Base-by-base conservation (phyloP, 1,140 invertebrate genomes). In the Drosophila trapezifrons region DNA sequence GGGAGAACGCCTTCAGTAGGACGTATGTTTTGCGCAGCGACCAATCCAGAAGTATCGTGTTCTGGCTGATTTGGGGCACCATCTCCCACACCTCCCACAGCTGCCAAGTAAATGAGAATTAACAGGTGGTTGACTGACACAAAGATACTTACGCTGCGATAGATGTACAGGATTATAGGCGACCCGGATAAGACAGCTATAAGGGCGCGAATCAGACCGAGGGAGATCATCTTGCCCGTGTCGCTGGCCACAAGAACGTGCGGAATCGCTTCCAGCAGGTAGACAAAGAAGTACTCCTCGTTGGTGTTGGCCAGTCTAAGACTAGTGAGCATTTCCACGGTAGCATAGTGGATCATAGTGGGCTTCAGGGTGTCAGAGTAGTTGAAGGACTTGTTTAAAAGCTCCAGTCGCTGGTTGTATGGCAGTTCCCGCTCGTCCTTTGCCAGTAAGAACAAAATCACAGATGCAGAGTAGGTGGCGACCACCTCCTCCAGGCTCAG, bases 291-390 rank as follows among this genome's bases (percentile, higher is more conserved):
- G 13, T 70, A 37, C 2, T 81, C 78, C 8, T 63, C 43, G 8
- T 71, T 32, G 32, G 18, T 25, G 6, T 42, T 42, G 10, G 37
- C 22, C 15, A 52, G 37, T 22, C 49, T 82, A 10, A 79, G 54
- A 17, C 47, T 69, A 3, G 43, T 35, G 2, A 86, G 18, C 29
- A 87, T 63, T 42, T 78, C 65, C 2, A 52, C 43, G 2, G 76
- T 73, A 10, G 66, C 66, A 55, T 66, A 87, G 40, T 87, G 78
- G 10, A 85, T 54, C 82, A 85, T 85, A 20, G 81, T 85, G 17
- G 81, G 81, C 29, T 85, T 85, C 6, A 85, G 47, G n/a, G 70
- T 85, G 52, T 85, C 81, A 0, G 77, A 78, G 46, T 85, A 85
- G 42, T 67, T 85, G 12, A 85, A 80, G 22, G 78, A 54, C 6